A percentile compares a stretch with the other conserved stretches of the same genome.
Conservation (phyloP, 2,888 invertebrate species). For the Eupithecia subumbrata region DNA sequence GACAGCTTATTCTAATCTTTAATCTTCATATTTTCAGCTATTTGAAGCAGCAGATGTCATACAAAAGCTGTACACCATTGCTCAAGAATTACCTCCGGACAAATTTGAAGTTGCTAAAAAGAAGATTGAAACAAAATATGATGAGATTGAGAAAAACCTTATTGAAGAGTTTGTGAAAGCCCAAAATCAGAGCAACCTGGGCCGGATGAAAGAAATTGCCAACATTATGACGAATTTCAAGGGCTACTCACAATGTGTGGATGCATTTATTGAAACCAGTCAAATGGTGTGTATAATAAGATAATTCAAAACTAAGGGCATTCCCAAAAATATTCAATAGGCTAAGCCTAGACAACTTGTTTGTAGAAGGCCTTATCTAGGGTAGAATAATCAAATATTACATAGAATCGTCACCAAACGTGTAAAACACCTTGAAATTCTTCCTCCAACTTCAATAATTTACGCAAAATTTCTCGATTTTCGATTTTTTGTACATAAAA, state of each 20-base stretch:
- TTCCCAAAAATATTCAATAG: too few species aligned
- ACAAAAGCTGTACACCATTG: conserved; percentile 97
- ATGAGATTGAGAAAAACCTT: conserved; percentile 93
- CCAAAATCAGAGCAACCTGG: conserved; percentile 92
- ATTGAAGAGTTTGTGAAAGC: conserved; percentile 97
- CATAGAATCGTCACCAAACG: too few species aligned
- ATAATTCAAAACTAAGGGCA: background rate
- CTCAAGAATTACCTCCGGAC: conserved; percentile 95
- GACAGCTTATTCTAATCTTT: background rate
- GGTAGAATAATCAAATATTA: too few species aligned
- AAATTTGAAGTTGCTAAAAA: conserved; percentile 93
- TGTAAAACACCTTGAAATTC: too few species aligned
- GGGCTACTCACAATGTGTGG: conserved; percentile 97
- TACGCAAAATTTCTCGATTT: too few species aligned
- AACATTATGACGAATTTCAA: conserved; percentile 97
- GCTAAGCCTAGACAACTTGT: too few species aligned
- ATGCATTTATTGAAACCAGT: conserved; percentile 98
- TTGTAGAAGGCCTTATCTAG: too few species aligned
- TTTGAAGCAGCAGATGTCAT: conserved; percentile 98
- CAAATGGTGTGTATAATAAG: conserved; percentile 87
- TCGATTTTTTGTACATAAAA: too few species aligned
- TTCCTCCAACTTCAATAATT: too few species aligned
- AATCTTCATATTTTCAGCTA: conserved; percentile 82
- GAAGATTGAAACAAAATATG: conserved; percentile 94
- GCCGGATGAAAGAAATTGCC: conserved; percentile 97